Evolutionary conservation across 2,888 invertebrate species (phyloP).

Genomic region (Andrena dorsata): DNA sequence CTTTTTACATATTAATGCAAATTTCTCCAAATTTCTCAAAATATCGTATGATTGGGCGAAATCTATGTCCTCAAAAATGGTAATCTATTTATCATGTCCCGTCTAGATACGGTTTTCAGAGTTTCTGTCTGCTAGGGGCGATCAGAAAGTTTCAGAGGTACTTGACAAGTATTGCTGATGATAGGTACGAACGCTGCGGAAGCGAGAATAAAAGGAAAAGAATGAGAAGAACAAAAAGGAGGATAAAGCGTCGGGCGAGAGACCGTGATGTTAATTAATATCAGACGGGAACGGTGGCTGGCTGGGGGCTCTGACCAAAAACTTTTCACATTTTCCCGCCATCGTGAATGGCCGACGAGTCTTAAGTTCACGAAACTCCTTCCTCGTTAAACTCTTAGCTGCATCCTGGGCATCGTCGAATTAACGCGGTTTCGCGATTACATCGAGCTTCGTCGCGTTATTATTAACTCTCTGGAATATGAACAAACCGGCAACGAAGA

Average conservation of each 20-base stretch:
- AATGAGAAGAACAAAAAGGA: conserved; percentile 49
- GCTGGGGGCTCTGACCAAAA: conserved; percentile 57
- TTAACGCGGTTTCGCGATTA: conserved; percentile 70
- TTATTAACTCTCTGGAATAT: conserved; percentile 61
- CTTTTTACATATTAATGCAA: neutral
- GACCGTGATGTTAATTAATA: conserved; percentile 69
- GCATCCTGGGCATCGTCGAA: conserved; percentile 59
- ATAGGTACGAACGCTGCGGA: conserved; percentile 40
- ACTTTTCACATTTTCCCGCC: conserved; percentile 69
- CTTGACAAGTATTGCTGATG: conserved; percentile 59
- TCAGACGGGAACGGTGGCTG: conserved; percentile 26
- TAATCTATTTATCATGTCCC: neutral
- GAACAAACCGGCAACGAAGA: conserved; percentile 25
- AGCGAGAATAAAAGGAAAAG: conserved; percentile 47
- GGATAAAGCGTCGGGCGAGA: conserved; percentile 43
- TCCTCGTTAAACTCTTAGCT: conserved; percentile 68
- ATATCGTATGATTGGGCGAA: neutral
- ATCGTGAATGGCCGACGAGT: conserved; percentile 62
- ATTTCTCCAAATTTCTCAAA: neutral
- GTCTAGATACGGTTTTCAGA: conserved; percentile 2
- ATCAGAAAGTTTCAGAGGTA: conserved; percentile 48
- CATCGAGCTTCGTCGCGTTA: conserved; percentile 63
- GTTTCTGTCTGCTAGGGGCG: conserved; percentile 17
- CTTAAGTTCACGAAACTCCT: conserved; percentile 60
- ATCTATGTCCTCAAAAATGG: neutral